phyloP scores from a whole-genome alignment of 2,797 vertebrate genomes.

The Glossophaga mutica region DNA sequence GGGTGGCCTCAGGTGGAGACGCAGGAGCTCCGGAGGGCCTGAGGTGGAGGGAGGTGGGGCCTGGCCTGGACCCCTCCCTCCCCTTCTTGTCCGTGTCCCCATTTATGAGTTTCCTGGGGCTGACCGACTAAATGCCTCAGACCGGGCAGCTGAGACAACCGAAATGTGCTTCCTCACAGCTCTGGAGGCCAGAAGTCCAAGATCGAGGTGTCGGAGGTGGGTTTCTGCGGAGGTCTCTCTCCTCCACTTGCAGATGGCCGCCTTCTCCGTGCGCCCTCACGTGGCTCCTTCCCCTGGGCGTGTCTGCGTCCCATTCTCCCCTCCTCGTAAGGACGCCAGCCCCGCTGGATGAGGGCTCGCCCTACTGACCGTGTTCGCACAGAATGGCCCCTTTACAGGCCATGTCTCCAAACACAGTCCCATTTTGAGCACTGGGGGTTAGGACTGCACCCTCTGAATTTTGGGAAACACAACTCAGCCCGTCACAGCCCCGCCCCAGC shows the following conservation, averaged over 20 bases:
- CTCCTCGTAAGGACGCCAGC: background rate
- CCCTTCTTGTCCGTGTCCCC: background rate
- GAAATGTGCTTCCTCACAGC: background rate
- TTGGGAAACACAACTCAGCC: background rate
- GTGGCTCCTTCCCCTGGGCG: background rate
- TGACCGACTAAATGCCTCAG: background rate
- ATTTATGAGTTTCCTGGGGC: background rate
- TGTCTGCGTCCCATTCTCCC: background rate
- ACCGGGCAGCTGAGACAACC: fast-evolving
- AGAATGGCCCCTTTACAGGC: background rate
- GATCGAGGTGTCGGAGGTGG: too few species aligned
- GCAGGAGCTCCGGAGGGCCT: fast-evolving
- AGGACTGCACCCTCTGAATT: background rate
- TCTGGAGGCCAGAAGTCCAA: background rate
- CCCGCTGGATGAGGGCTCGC: background rate
- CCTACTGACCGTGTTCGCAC: background rate
- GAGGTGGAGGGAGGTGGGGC: background rate
- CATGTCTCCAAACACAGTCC: background rate
- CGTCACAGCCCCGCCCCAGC: background rate
- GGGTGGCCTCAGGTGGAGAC: background rate
- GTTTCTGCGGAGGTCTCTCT: background rate
- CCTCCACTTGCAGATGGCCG: fast-evolving
- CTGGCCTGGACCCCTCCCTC: background rate
- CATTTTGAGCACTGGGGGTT: fast-evolving
- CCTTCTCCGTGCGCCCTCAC: fast-evolving